Evolutionary conservation across 2,113 vertebrate genomes (phyloP).

Genomic region (Chinchilla lanigera): DNA sequence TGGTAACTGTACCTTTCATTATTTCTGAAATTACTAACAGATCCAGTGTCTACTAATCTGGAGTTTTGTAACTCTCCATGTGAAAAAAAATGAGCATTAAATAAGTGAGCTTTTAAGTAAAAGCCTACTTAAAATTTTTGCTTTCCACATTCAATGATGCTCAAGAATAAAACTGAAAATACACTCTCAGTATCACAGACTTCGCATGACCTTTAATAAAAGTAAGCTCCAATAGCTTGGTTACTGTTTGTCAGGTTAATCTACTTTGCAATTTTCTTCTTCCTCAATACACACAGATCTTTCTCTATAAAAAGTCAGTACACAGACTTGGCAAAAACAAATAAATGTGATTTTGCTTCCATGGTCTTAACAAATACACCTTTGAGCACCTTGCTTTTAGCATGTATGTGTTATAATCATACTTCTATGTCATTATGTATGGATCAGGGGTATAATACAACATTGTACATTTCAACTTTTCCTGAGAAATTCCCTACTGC

Average conservation of each 20-base stretch:
- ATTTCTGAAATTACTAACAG: constrained; percentile 11
- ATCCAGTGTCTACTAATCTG: not conserved
- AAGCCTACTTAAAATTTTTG: not conserved
- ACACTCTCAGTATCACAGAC: not conserved
- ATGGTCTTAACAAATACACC: not conserved
- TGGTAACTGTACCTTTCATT: not conserved
- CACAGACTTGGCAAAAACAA: not conserved
- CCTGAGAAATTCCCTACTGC: not conserved
- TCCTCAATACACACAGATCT: not conserved
- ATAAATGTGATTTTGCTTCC: not conserved
- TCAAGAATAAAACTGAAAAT: constrained; percentile 14
- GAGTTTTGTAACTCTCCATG: not conserved
- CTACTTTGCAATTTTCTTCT: constrained; percentile 38
- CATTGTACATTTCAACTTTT: not conserved
- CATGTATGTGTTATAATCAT: not conserved
- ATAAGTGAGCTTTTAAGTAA: not conserved
- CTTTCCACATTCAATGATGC: not conserved
- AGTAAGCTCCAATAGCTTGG: not conserved
- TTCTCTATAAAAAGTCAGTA: not conserved
- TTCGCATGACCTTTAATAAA: not conserved
- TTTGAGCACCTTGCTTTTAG: not conserved
- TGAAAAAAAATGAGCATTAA: not conserved
- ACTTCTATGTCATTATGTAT: not conserved
- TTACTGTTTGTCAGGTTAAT: not conserved
- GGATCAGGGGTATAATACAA: accelerated